These are phyloP conservation scores for Willowsia nigromaculata DNA, from an alignment of 2,888 invertebrate genomes.

Conservation along the genomic window DNA sequence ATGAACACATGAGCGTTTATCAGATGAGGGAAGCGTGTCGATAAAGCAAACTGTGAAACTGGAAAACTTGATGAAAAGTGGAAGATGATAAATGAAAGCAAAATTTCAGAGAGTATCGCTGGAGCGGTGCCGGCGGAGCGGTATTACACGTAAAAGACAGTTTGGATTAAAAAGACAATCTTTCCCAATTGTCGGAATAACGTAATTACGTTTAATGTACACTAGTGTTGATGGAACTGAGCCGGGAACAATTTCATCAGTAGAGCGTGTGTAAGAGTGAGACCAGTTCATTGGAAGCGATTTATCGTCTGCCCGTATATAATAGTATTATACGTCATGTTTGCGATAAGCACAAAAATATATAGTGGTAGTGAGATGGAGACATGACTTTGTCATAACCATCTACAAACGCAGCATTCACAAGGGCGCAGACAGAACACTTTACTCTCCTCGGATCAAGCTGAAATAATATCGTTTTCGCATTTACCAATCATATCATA, in stretches of 20 bases:
- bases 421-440: background rate
- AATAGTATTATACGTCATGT: background rate
- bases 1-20: background rate
- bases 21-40: background rate
- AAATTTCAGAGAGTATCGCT: background rate
- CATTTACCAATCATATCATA: conserved; percentile 51
- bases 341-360: background rate
- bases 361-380: too few relatives aligned
- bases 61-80: too few relatives aligned
- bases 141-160: background rate
- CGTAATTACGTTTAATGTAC: conserved; percentile 28
- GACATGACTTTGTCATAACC: background rate
- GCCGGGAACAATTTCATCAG: conserved; percentile 22
- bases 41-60: background rate
- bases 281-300: conserved; percentile 10
- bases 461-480: conserved; percentile 41
- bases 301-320: background rate
- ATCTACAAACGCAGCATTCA: background rate
- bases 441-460: background rate
- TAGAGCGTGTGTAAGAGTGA: background rate
- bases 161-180: conserved; percentile 13
- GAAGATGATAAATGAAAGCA: background rate
- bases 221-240: conserved; percentile 18
- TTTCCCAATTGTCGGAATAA: conserved; percentile 13
- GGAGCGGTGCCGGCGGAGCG: background rate